These are phyloP conservation scores for Garrulus glandarius DNA, from an alignment of 2,797 vertebrate species.

Conservation along the genomic window DNA sequence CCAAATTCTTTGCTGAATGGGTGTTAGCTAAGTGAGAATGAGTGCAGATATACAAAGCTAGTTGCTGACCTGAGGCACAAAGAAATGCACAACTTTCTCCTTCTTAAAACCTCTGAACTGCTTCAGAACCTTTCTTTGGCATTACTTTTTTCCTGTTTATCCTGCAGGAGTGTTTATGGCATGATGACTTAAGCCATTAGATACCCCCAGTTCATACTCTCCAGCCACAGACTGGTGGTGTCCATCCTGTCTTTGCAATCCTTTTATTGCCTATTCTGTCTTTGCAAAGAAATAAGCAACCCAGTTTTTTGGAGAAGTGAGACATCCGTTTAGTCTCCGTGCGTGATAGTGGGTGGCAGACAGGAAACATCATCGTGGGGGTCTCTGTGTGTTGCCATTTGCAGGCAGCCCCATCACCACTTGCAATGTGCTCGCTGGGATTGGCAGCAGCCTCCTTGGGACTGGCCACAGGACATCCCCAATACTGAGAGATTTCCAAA, in stretches of 20 bases:
- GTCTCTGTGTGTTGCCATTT: background rate
- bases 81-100: background rate
- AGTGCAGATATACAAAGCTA: background rate
- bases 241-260: background rate
- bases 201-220: background rate
- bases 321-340: background rate
- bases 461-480: background rate
- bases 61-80: background rate
- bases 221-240: background rate
- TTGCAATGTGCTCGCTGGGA: rapidly evolving
- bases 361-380: rapidly evolving
- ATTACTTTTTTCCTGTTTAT: background rate
- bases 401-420: background rate
- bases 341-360: background rate
- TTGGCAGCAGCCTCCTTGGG: background rate
- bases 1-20: background rate
- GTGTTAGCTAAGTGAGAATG: background rate
- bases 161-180: background rate
- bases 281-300: background rate
- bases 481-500: background rate
- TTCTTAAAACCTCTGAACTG: background rate
- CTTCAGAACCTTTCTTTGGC: background rate
- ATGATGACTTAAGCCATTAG: background rate
- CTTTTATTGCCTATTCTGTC: background rate
- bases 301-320: background rate